phyloP scores from a whole-genome alignment of 2,113 vertebrate genomes.

The Leptocoma aspasia region DNA sequence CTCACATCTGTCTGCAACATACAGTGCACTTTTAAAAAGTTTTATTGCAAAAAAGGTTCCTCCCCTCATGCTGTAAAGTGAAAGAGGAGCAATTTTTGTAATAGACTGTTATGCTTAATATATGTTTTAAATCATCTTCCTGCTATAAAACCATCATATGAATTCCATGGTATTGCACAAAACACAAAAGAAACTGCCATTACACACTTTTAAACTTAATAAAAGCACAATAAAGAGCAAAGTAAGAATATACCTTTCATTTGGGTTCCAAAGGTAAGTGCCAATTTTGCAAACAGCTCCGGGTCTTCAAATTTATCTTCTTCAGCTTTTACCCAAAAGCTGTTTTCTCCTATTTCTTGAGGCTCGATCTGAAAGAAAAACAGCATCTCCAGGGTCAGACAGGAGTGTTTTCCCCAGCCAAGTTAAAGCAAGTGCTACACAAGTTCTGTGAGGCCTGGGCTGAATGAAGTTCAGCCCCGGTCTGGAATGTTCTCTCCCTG shows the following conservation, averaged over 20 bases:
- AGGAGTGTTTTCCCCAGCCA: neutral
- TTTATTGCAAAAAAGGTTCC: neutral
- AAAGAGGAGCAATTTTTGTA: neutral
- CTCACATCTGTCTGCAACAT: neutral
- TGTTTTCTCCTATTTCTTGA: constrained; percentile 92
- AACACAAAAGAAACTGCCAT: neutral
- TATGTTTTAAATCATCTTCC: neutral
- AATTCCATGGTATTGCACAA: neutral
- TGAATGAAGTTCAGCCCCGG: accelerated
- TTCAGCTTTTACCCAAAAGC: constrained; percentile 97
- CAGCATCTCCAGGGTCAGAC: neutral
- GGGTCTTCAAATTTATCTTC: constrained; percentile 92
- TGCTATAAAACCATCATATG: neutral
- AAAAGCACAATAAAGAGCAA: neutral
- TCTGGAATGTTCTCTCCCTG: neutral
- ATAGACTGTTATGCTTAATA: neutral
- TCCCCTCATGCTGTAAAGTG: neutral
- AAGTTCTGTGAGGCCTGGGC: accelerated
- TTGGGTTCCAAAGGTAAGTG: constrained; percentile 88
- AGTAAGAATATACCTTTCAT: constrained; percentile 83
- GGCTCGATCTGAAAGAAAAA: constrained; percentile 90
- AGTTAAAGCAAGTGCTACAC: neutral
- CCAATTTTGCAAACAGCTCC: constrained; percentile 90
- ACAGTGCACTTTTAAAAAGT: neutral
- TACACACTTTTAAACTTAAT: neutral